Conservation (phyloP, 2,113 vertebrate species). For the Serranochromis macrocephalus region DNA sequence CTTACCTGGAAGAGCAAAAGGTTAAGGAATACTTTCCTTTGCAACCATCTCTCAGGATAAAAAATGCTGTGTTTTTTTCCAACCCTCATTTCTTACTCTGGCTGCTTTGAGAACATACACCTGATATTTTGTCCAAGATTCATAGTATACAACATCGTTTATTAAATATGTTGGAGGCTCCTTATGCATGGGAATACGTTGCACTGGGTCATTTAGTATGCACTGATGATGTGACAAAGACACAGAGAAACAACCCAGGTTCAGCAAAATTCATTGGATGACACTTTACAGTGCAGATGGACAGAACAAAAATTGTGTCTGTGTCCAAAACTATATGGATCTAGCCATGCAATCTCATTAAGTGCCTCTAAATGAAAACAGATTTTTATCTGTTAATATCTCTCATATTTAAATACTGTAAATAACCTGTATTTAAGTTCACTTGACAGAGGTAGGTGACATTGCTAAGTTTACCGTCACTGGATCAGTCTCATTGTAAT, state of each 20-base stretch:
- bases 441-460: not conserved
- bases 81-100: not conserved
- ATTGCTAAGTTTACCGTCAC: not conserved
- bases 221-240: not conserved
- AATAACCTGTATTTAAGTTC: not conserved
- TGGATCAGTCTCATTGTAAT: not conserved
- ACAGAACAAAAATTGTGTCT: not conserved
- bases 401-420: not conserved
- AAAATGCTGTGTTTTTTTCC: not conserved
- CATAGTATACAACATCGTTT: not conserved
- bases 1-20: not conserved
- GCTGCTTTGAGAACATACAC: not conserved
- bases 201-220: not conserved
- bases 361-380: not conserved
- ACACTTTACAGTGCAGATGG: not conserved
- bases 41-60: not conserved
- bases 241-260: not conserved
- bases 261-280: not conserved
- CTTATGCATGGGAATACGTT: not conserved
- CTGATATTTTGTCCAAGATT: not conserved
- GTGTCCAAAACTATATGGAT: not conserved
- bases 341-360: not conserved
- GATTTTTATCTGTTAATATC: not conserved
- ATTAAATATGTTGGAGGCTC: not conserved
- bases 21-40: not conserved